Evolutionary conservation across 2,888 invertebrate species (phyloP), one percentile per base, ranked within the genome.

Genomic region (Luperina nickerlii): DNA sequence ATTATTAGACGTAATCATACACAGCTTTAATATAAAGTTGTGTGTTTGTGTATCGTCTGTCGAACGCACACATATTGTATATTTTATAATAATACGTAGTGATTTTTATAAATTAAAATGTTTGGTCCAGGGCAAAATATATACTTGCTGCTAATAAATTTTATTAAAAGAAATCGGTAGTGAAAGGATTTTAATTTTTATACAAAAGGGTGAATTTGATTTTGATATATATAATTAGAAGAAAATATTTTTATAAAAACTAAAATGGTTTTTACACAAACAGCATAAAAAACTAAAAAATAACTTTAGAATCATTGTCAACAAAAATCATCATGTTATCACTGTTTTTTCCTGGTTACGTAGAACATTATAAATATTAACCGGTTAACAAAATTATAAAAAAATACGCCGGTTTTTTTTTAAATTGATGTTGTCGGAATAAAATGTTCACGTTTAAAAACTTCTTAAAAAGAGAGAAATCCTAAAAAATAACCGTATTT

Each of bases 31-130:
- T 78, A 66, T 79, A 82, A 91, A 91, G 89, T 88, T 83, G 89
- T 86, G 90, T 87, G 69, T 84, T 89, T 91, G 85, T 89, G 75
- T 81, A 88, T 83, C 87, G 88, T 87, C 82, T 86, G 76, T 84
- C 81, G 78, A 89, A 90, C 86, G 90, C 88, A 89, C 90, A 90
- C 83, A 76, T 90, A 78, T 78, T 83, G 88, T 89, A 89, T 89
- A 90, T 87, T 89, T 83, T 86, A 87, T 83, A 79, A 76, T 90
- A 76, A 83, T 84, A 85, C 65, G 90, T 88, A 89, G 81, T 88
- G 83, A 73, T 84, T 86, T 85, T 71, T 75, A 84, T 84, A 82
- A 20, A 77, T 73, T 27, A 57, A 83, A 85, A 88, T 82, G 81
- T 90, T 90, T 86, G 89, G 90, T 90, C 88, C 86, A 89, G 80